phyloP scores from a whole-genome alignment of 2,888 invertebrate species.

The Euphydryas editha region DNA sequence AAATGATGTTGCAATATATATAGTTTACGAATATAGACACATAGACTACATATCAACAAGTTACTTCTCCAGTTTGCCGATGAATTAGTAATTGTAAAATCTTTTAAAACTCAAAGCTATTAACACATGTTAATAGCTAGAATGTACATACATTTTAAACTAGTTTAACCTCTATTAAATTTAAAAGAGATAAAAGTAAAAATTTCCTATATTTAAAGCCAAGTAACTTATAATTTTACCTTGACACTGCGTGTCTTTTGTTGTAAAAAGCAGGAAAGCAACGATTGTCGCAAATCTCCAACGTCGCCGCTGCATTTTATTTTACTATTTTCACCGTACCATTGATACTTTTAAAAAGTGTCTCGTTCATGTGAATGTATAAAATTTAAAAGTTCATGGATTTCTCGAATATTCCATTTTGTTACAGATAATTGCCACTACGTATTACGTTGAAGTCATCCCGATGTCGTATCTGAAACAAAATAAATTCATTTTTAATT shows the following conservation, averaged over 20 bases:
- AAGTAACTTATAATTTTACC: conserved; percentile 53
- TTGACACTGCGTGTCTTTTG: conserved; percentile 76
- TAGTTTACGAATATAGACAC: no score
- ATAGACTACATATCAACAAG: no score
- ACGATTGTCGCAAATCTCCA: conserved; percentile 75
- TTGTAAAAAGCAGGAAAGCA: conserved; percentile 71
- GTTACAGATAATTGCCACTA: conserved; percentile 38
- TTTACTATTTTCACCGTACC: conserved; percentile 71
- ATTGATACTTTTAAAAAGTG: conserved; percentile 54
- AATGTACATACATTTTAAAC: no score
- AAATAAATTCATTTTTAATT: conserved; percentile 42
- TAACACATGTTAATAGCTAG: no score
- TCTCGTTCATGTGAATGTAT: conserved; percentile 33
- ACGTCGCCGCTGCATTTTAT: conserved; percentile 76
- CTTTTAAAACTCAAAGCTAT: no score
- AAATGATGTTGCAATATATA: not conserved
- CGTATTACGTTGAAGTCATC: conserved; percentile 55
- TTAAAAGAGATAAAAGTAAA: not conserved
- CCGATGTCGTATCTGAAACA: conserved; percentile 75
- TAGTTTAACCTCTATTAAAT: no score
- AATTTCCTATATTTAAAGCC: not conserved
- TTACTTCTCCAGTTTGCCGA: no score
- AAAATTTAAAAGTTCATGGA: conserved; percentile 28
- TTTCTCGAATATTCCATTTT: conserved; percentile 37
- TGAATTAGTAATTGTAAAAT: no score